These are phyloP conservation scores for Rallus crepitans DNA, from an alignment of 2,797 vertebrate genomes.

Conservation along the genomic window DNA sequence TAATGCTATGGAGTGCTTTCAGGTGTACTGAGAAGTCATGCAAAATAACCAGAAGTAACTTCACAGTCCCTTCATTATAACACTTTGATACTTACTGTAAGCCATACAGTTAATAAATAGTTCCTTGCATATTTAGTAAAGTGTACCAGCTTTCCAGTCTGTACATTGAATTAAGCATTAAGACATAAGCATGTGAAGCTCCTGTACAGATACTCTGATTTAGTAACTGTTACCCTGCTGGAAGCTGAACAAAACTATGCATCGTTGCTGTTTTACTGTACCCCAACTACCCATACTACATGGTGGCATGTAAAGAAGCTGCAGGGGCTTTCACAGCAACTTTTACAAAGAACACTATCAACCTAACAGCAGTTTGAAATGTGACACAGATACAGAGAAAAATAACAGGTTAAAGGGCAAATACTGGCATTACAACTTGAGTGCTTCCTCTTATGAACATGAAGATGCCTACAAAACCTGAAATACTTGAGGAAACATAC, in stretches of 20 bases:
- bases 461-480: neutral
- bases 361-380: neutral
- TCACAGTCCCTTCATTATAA: neutral
- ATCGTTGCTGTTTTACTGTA: neutral
- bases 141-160: neutral
- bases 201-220: neutral
- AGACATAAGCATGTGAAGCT: neutral
- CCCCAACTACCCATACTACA: neutral
- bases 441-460: neutral
- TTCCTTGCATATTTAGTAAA: neutral
- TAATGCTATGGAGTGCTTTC: neutral
- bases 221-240: neutral
- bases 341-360: neutral
- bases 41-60: neutral
- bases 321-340: neutral
- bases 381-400: neutral
- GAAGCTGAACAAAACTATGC: neutral
- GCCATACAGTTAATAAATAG: neutral
- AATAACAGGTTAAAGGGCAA: neutral
- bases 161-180: neutral
- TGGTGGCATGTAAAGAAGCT: neutral
- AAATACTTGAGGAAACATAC: neutral
- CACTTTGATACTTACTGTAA: neutral
- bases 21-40: neutral
- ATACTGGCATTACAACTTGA: neutral